These are phyloP conservation scores for Melitaea cinxia DNA, from an alignment of 1,140 invertebrate genomes.

Conservation along the genomic window DNA sequence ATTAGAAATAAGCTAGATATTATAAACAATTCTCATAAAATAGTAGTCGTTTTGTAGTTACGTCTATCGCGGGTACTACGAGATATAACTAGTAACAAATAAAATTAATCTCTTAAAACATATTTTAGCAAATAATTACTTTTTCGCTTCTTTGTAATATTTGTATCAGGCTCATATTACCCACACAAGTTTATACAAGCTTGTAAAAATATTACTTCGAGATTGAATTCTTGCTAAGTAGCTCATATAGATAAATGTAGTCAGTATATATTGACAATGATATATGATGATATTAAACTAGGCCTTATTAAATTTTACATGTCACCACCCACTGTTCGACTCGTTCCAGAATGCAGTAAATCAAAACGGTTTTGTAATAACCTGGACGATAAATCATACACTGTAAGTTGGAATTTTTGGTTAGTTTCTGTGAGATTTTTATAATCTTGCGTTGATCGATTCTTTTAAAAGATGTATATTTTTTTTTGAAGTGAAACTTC, in stretches of 20 bases:
- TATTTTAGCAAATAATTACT: too few species aligned
- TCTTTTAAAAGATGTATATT: too few species aligned
- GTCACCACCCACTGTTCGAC: conserved; percentile 33
- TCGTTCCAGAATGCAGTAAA: conserved; percentile 43
- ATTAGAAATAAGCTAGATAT: too few species aligned
- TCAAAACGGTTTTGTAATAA: conserved; percentile 51
- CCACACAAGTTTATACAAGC: too few species aligned
- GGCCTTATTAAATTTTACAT: conserved; percentile 32
- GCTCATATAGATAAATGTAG: not conserved
- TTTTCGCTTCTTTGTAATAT: not conserved
- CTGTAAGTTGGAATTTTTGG: conserved; percentile 4
- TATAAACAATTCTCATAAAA: too few species aligned
- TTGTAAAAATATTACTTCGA: too few species aligned
- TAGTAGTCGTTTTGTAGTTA: too few species aligned
- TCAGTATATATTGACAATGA: conserved; percentile 21
- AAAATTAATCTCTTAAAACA: too few species aligned
- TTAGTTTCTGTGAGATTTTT: not conserved
- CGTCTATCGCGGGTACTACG: too few species aligned
- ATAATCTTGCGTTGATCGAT: not conserved
- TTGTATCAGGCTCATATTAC: too few species aligned
- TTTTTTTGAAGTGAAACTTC: not conserved
- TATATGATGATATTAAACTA: conserved; percentile 23
- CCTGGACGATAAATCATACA: conserved; percentile 42
- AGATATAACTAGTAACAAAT: too few species aligned
- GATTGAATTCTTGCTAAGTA: too few species aligned